Evolutionary conservation across 2,113 vertebrate species (phyloP).

Genomic region (Gymnarchus niloticus): DNA sequence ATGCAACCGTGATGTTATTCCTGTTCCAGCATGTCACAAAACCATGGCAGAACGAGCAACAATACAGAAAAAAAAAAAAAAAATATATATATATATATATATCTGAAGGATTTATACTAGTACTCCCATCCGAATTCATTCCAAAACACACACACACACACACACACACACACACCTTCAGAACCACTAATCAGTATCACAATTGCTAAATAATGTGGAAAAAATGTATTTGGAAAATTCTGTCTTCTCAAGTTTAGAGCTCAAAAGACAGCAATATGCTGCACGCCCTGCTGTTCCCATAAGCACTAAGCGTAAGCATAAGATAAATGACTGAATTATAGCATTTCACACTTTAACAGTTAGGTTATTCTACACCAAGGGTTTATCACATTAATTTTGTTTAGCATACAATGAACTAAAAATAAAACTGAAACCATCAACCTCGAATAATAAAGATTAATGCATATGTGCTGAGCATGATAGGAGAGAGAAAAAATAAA

Average conservation of each 20-base stretch:
- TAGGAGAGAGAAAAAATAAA: neutral
- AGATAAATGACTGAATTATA: constrained; percentile 8
- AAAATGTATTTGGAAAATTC: neutral
- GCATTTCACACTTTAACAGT: neutral
- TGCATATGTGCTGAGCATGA: neutral
- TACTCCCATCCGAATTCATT: neutral
- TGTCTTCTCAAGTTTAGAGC: neutral
- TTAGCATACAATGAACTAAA: neutral
- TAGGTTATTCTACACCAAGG: neutral
- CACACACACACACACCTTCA: neutral
- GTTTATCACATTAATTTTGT: neutral
- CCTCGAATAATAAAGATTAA: neutral
- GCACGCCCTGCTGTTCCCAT: neutral
- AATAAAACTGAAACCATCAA: neutral
- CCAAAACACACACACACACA: neutral
- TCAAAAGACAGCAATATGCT: neutral
- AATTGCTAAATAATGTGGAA: neutral
- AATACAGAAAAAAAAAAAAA: neutral
- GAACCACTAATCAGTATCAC: neutral
- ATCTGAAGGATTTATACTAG: neutral
- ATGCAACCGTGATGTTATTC: neutral
- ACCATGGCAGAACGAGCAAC: neutral
- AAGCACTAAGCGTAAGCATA: neutral
- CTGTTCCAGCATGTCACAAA: too few relatives aligned
- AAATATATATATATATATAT: neutral